Conservation (phyloP, 2,888 invertebrate genomes). For the Drosophila silvestris region DNA sequence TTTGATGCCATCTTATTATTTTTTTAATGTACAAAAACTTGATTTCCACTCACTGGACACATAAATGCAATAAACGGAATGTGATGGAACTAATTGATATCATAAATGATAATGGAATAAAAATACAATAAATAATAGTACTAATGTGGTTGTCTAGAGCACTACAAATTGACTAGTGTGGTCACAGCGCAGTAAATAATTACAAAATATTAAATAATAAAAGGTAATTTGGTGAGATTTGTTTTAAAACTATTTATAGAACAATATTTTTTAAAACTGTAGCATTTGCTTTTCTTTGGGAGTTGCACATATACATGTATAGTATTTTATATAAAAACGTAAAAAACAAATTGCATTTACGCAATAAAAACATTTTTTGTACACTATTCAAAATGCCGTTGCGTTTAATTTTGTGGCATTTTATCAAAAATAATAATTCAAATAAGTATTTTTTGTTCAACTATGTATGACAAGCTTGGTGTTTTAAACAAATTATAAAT, state of each 20-base stretch:
- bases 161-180: conserved; percentile 49
- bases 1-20: conserved; percentile 15
- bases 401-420: conserved; percentile 46
- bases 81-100: conserved; percentile 17
- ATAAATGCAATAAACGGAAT: conserved; percentile 41
- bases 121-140: conserved; percentile 5
- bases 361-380: conserved; percentile 76
- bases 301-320: conserved; percentile 32
- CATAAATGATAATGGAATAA: conserved; percentile 8
- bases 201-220: conserved; percentile 11
- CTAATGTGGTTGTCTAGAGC: conserved; percentile 43
- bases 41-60: conserved; percentile 47
- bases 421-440: conserved; percentile 19
- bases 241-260: conserved; percentile 37
- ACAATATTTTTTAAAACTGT: conserved; percentile 17
- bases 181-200: conserved; percentile 27
- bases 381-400: conserved; percentile 43
- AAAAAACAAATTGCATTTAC: conserved; percentile 86
- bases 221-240: conserved; percentile 44
- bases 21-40: conserved; percentile 28
- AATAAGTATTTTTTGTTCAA: background rate
- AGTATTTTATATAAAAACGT: conserved; percentile 54
- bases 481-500: conserved; percentile 14
- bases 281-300: conserved; percentile 35
- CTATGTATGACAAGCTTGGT: conserved; percentile 55